A percentile compares a stretch with the other conserved stretches of the same genome.
These are phyloP conservation scores for Polypedilum pembai DNA, from an alignment of 1,140 invertebrate species.

Conservation along the genomic window DNA sequence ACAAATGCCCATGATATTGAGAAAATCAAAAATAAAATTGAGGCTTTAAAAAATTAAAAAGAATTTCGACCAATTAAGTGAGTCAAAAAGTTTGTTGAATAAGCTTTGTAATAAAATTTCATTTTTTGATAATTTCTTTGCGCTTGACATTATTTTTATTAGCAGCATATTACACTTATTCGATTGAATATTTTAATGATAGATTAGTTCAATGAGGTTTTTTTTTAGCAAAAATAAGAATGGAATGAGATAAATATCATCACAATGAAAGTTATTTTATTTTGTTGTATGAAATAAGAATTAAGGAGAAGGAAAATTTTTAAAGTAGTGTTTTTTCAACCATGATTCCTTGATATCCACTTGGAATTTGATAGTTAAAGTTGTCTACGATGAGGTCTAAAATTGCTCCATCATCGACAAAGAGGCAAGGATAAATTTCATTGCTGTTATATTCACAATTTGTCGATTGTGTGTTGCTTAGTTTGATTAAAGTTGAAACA, in stretches of 20 bases:
- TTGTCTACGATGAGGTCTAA: slow-evolving; percentile 88
- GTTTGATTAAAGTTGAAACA: slow-evolving; percentile 77
- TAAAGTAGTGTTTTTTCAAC: slow-evolving; percentile 94
- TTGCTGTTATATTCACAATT: slow-evolving; percentile 30
- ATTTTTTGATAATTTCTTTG: neutral
- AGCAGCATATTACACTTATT: neutral
- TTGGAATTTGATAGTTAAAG: slow-evolving; percentile 75
- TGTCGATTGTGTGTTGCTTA: slow-evolving; percentile 50
- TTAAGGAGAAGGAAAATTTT: too few relatives aligned
- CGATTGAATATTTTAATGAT: neutral
- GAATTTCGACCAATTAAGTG: neutral
- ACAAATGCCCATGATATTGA: slow-evolving; percentile 57
- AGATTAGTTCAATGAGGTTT: neutral
- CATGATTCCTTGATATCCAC: slow-evolving; percentile 93
- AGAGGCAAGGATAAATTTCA: slow-evolving; percentile 42
- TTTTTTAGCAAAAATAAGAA: neutral
- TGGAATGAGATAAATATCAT: slow-evolving; percentile 6
- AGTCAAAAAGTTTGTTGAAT: neutral
- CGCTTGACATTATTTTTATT: slow-evolving; percentile 5
- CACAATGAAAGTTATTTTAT: neutral
- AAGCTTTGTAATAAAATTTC: neutral
- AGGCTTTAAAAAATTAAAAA: slow-evolving; percentile 21
- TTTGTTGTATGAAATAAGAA: neutral
- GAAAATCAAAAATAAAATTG: slow-evolving; percentile 45
- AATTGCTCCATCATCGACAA: slow-evolving; percentile 95